Evolutionary conservation across 2,113 vertebrate species (phyloP).

Genomic region (Dasyprocta punctata): DNA sequence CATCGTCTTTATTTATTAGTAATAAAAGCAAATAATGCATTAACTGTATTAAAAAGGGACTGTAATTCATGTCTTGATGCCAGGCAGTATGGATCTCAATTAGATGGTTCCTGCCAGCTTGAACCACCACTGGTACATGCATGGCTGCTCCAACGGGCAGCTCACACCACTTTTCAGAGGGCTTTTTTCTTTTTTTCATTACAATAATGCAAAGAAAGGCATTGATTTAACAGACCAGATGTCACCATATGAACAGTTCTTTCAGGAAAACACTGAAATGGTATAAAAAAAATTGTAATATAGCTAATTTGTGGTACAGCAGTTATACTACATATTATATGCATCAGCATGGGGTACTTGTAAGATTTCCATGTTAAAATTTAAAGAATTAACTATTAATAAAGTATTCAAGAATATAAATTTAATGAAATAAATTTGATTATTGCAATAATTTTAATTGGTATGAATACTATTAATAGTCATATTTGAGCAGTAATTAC

Average conservation of each 20-base stretch:
- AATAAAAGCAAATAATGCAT: conserved; percentile 1
- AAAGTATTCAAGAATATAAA: not conserved
- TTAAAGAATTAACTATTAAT: not conserved
- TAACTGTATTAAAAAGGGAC: not conserved
- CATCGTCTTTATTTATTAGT: not conserved
- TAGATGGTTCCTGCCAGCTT: not conserved
- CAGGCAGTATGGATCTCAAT: not conserved
- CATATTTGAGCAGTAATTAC: not conserved
- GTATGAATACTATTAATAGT: not conserved
- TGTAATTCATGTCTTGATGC: not conserved
- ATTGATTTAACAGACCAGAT: not conserved
- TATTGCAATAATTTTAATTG: not conserved
- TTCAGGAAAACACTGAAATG: not conserved
- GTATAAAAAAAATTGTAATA: not conserved
- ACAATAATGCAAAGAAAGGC: not conserved
- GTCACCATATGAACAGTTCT: not conserved
- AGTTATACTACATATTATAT: not conserved
- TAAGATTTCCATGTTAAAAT: not conserved
- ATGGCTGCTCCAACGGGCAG: not conserved
- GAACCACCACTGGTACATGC: not conserved
- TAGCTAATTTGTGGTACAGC: not conserved
- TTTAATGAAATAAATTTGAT: not conserved
- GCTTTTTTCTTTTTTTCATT: not conserved
- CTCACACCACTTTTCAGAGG: not conserved
- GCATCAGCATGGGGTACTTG: not conserved